phyloP scores from a whole-genome alignment of 1,140 invertebrate genomes.

The Panonychus citri region DNA sequence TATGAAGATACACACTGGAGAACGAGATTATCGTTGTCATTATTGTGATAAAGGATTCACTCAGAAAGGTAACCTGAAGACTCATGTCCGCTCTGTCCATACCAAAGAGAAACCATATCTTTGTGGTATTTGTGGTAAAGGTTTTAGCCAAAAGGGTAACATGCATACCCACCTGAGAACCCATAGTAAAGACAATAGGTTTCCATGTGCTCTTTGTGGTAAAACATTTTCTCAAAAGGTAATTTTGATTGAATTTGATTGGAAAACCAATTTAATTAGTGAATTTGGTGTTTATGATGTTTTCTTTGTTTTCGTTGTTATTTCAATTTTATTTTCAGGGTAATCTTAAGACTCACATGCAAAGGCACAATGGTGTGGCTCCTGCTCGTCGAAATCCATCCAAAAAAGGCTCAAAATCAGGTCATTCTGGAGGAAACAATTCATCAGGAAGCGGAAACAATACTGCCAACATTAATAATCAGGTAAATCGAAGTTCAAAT shows the following conservation, averaged over 20 bases:
- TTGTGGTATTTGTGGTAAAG: conserved; percentile 18
- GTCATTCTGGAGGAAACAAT: too few relatives aligned
- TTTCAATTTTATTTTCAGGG: conserved; percentile 9
- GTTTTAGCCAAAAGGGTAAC: conserved; percentile 21
- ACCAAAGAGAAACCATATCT: conserved; percentile 30
- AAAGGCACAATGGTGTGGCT: conserved; percentile 31
- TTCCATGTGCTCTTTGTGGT: conserved; percentile 18
- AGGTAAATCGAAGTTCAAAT: too few relatives aligned
- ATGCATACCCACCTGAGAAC: conserved; percentile 94
- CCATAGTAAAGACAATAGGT: conserved; percentile 39
- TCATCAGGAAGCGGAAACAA: too few relatives aligned
- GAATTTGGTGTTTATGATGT: background rate
- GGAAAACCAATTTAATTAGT: background rate
- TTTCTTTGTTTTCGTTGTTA: background rate
- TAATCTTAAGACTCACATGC: conserved; percentile 29
- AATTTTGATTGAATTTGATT: too few relatives aligned
- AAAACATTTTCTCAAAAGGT: conserved; percentile 36
- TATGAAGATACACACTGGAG: conserved; percentile 21
- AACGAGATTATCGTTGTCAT: conserved; percentile 19
- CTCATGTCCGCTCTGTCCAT: conserved; percentile 84
- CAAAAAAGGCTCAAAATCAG: too few relatives aligned
- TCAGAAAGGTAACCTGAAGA: conserved; percentile 39
- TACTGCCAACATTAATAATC: too few relatives aligned
- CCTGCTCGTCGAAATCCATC: conserved; percentile 9
- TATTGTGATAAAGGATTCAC: conserved; percentile 27